Percentiles rank a stretch among this genome's conserved stretches.
Conservation (phyloP, 2,113 vertebrate species). For the Esox niger region DNA sequence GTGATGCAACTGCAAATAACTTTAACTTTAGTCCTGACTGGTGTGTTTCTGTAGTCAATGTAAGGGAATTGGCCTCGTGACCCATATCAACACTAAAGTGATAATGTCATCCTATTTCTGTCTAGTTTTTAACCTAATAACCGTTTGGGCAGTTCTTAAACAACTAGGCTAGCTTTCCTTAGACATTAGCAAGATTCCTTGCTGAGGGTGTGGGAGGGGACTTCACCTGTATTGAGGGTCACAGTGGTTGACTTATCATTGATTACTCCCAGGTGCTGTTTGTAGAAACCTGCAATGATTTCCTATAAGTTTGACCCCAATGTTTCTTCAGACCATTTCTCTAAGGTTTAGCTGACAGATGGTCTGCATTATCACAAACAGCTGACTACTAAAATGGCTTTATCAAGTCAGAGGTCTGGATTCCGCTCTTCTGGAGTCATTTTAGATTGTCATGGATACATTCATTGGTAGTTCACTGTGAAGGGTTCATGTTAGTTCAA, state of each 20-base stretch:
- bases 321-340: neutral
- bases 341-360: neutral
- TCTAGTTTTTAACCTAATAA: no score
- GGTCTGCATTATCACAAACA: neutral
- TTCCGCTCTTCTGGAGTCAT: neutral
- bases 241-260: neutral
- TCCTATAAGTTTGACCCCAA: neutral
- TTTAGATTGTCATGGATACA: conserved; percentile 15
- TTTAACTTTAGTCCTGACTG: neutral
- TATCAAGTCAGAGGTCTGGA: conserved; percentile 7
- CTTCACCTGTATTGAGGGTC: neutral
- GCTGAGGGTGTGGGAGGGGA: no score
- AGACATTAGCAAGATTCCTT: no score
- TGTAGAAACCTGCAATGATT: neutral
- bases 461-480: neutral
- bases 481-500: no score
- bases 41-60: neutral
- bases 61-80: neutral
- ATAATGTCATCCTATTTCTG: neutral
- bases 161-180: no score
- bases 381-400: neutral
- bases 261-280: neutral
- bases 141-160: no score
- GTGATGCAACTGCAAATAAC: conserved; percentile 26
- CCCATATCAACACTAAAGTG: neutral